phyloP scores from a whole-genome alignment of 2,888 invertebrate genomes.

The Euclidia mi region DNA sequence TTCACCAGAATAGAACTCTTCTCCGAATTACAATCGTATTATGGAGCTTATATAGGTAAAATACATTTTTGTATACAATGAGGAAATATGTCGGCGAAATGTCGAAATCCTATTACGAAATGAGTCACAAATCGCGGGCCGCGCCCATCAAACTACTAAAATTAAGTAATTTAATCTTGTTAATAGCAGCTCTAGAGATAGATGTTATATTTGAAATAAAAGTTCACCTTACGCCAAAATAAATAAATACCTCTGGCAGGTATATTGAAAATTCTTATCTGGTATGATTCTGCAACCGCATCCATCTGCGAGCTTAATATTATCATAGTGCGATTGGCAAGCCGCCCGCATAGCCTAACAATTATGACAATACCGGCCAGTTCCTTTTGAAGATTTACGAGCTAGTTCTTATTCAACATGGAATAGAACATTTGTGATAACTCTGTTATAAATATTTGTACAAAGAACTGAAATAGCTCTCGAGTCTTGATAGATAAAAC shows the following conservation, averaged over 20 bases:
- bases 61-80: too few relatives aligned
- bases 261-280: not conserved
- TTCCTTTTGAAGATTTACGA: conserved; percentile 6
- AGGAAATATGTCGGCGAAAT: not conserved
- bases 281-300: not conserved
- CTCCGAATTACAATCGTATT: not conserved
- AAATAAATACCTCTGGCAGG: not conserved
- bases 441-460: too few relatives aligned
- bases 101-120: conserved; percentile 1
- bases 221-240: too few relatives aligned
- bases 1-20: not conserved
- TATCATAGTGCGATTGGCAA: conserved; percentile 1
- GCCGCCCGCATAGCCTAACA: not conserved
- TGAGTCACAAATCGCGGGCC: conserved; percentile 40
- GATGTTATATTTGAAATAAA: too few relatives aligned
- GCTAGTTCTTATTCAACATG: conserved; percentile 2
- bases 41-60: not conserved
- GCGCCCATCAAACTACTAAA: conserved; percentile 41
- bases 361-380: conserved; percentile 3
- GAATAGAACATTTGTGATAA: not conserved
- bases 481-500: too few relatives aligned
- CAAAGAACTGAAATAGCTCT: too few relatives aligned
- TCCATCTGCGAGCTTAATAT: not conserved
- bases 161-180: conserved; percentile 51
- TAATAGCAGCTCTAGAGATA: too few relatives aligned